Evolutionary conservation across 2,888 invertebrate species (phyloP), one percentile per base, ranked within the genome.

Genomic region (Melanotus villosus): DNA sequence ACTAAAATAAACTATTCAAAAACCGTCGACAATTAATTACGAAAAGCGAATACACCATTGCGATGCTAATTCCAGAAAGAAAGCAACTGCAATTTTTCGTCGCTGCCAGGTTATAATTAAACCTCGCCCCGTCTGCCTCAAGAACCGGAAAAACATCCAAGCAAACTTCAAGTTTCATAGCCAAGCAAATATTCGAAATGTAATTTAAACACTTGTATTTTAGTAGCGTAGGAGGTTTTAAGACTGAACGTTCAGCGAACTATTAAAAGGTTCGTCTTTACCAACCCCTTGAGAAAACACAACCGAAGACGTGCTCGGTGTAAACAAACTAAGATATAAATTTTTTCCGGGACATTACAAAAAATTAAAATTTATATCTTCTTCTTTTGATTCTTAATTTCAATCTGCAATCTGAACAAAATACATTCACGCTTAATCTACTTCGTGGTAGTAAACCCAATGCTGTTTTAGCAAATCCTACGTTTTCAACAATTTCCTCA

Each of bases 181-280:
- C 54, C 41, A 12, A 41, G 54, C 26, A 64, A 56, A 64, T 56
- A 45, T 64, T 56, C 43, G 54, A 58, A 65, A 58, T 32, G 52
- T 52, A 52, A 52, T 65, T 65, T 65, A 66, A 59, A 50, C 65
- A 66, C 65, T 66, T 66, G 65, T 66, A 66, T 66, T 66, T 58
- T 52, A 59, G 58, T 30, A 59, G 50, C 65, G 65, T 66, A 50
- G 45, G 18, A 45, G 50, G 47, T 60, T 67, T 67, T 50, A 67
- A 54, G 38, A 52, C 43, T 43, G 43, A 43, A 12, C 66, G 34
- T 34, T 70, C 70, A 60, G 54, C 66, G 56, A 60, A 67, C 72
- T 69, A 72, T 72, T 72, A 72, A 72, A 70, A 72, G 57, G 69
- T 64, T 70, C 72, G 67, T 72, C 70, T 70, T 50, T 57, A 62